Percentiles rank a stretch among this genome's conserved stretches.
phyloP scores from a whole-genome alignment of 2,113 vertebrate genomes.

The Poecile atricapillus region DNA sequence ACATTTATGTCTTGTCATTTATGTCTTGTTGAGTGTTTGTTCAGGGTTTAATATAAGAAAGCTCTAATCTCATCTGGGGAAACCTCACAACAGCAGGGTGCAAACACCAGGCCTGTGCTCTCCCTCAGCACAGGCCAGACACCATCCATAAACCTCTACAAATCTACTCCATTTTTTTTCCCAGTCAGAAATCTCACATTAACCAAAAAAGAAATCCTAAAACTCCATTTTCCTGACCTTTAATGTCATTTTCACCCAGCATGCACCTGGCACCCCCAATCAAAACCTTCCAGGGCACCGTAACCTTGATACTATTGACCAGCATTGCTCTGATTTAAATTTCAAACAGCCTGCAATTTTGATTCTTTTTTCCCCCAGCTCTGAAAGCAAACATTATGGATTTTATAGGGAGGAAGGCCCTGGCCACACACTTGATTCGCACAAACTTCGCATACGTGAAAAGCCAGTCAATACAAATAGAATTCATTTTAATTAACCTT shows the following conservation, averaged over 20 bases:
- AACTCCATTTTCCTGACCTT: background rate
- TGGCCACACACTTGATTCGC: conserved; percentile 60
- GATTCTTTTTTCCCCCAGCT: conserved; percentile 65
- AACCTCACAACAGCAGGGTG: background rate
- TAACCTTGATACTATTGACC: conserved; percentile 74
- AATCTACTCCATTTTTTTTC: background rate
- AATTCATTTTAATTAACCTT: conserved; percentile 83
- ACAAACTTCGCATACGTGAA: conserved; percentile 75
- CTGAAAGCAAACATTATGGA: conserved; percentile 76
- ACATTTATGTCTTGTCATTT: background rate
- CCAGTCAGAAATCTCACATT: background rate
- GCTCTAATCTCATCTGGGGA: background rate
- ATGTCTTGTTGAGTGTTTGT: background rate
- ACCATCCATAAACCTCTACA: background rate
- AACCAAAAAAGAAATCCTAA: background rate
- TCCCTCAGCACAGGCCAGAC: background rate
- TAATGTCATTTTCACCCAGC: conserved; percentile 32
- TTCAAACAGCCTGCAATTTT: conserved; percentile 75
- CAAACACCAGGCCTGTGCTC: background rate
- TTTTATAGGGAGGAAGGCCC: conserved; percentile 74
- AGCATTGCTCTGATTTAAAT: conserved; percentile 74
- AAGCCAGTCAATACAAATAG: conserved; percentile 77
- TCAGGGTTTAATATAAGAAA: background rate
- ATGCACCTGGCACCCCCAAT: conserved; percentile 6
- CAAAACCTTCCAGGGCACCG: conserved; percentile 21